Conservation (phyloP, 2,113 vertebrate species). For the Typhlomys cinereus region DNA sequence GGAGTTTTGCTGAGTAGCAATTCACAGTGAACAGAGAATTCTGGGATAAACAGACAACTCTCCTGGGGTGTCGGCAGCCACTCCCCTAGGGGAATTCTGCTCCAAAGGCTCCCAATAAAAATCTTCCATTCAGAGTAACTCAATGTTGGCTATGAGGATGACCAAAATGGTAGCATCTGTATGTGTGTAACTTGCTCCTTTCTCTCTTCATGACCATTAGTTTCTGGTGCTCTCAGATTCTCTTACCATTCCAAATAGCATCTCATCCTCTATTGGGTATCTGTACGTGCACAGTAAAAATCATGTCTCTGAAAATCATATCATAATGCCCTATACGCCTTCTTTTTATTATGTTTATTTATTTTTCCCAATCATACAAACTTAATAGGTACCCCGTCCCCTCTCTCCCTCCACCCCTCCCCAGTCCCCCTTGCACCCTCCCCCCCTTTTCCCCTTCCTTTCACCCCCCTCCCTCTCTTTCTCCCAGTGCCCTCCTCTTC, state of each 20-base stretch:
- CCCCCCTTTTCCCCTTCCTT: too few relatives aligned
- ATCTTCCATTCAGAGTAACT: background rate
- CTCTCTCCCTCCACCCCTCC: too few relatives aligned
- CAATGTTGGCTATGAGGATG: background rate
- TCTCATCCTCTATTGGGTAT: background rate
- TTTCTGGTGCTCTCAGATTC: background rate
- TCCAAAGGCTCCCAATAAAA: background rate
- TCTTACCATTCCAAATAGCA: background rate
- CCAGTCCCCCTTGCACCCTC: too few relatives aligned
- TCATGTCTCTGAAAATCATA: background rate
- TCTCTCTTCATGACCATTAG: background rate
- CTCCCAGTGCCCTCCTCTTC: too few relatives aligned
- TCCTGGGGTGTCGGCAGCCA: background rate
- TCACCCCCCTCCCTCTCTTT: too few relatives aligned
- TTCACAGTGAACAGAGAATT: conserved; percentile 12
- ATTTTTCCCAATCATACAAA: too few relatives aligned
- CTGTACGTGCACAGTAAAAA: background rate
- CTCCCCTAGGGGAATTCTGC: background rate
- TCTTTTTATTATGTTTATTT: too few relatives aligned
- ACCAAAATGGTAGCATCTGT: background rate
- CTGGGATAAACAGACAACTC: conserved; percentile 14
- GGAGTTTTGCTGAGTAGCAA: conserved; percentile 2
- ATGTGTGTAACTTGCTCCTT: background rate
- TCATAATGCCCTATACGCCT: background rate
- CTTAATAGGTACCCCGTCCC: too few relatives aligned